Percentiles rank a stretch among this genome's conserved stretches.
Evolutionary conservation across 2,797 vertebrate species (phyloP).

Genomic region (Hydrophis major): DNA sequence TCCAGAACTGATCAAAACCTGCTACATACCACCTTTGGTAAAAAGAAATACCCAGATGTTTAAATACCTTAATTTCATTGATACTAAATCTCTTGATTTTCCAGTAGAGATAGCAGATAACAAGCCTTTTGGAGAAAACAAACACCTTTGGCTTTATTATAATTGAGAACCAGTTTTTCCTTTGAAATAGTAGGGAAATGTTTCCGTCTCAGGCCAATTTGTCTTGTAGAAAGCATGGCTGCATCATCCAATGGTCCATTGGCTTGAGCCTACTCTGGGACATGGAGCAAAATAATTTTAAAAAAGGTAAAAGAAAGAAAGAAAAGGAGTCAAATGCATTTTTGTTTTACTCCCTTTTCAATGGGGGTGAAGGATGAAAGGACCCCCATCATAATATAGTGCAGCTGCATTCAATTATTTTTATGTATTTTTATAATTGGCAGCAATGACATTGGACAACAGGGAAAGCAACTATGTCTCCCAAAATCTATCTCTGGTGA

Average conservation of each 20-base stretch:
- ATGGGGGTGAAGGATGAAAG: neutral
- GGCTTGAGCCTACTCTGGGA: neutral
- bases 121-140: neutral
- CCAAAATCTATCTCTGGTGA: neutral
- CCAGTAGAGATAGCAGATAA: neutral
- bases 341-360: neutral
- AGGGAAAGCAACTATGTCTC: neutral
- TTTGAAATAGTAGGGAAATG: neutral
- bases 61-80: neutral
- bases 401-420: neutral
- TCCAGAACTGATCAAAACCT: too few species aligned
- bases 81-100: neutral
- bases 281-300: neutral
- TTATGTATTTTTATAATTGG: neutral
- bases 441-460: neutral
- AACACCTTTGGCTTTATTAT: neutral
- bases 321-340: neutral
- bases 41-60: neutral
- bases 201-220: neutral
- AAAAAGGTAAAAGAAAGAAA: neutral
- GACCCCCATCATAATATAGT: neutral
- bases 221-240: neutral
- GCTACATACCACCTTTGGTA: neutral
- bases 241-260: neutral
- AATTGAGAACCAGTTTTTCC: neutral